These are phyloP conservation scores for Mizuhopecten yessoensis DNA, from an alignment of 1,140 invertebrate genomes.

Conservation along the genomic window DNA sequence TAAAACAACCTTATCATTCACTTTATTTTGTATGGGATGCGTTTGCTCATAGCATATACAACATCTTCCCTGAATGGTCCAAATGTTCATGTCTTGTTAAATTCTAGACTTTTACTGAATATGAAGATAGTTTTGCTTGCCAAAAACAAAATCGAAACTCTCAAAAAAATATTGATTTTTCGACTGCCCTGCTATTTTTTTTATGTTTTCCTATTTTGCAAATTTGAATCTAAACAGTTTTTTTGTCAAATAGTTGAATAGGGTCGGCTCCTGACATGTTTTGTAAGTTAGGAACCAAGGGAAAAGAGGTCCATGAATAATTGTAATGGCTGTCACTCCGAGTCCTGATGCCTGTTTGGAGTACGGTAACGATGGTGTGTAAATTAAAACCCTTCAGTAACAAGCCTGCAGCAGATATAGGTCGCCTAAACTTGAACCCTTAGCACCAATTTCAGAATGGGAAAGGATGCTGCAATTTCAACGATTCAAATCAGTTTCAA, in stretches of 20 bases:
- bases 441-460: background rate
- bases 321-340: background rate
- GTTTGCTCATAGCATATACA: no score
- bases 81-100: background rate
- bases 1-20: no score
- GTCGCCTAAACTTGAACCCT: background rate
- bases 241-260: background rate
- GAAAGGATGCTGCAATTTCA: background rate
- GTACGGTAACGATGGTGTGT: background rate
- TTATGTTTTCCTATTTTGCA: background rate
- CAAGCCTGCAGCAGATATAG: background rate
- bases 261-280: background rate
- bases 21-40: no score
- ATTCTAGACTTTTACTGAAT: background rate
- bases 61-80: background rate
- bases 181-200: background rate
- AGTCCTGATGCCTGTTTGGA: background rate
- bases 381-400: background rate
- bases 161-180: slow-evolving; percentile 35
- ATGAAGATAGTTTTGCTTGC: background rate
- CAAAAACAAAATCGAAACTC: slow-evolving; percentile 6
- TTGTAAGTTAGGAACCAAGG: background rate
- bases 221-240: slow-evolving; percentile 35
- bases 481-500: no score
- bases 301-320: slow-evolving; percentile 1